Conservation (phyloP, 2,113 vertebrate species). For the Microcebus jonahi region DNA sequence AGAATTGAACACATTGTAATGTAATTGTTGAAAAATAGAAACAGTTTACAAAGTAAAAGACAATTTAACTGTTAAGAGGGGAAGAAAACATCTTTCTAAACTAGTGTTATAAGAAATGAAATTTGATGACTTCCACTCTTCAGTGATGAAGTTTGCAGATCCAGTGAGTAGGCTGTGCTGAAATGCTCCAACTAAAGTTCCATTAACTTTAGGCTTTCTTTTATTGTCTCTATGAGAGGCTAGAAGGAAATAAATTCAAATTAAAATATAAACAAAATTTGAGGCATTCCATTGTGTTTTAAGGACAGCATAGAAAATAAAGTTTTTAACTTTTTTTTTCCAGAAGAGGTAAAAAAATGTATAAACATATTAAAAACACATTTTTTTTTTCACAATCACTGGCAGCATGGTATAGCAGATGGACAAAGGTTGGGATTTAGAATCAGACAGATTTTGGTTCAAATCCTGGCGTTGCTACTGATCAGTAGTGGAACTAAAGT, state of each 20-base stretch:
- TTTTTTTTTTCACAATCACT: not conserved
- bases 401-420: not conserved
- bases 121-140: slow-evolving; percentile 60
- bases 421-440: not conserved
- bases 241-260: not conserved
- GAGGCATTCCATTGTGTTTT: not conserved
- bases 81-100: slow-evolving; percentile 64
- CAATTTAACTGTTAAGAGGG: slow-evolving; percentile 66
- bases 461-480: not conserved
- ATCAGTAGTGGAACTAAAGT: not conserved
- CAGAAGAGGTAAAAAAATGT: not conserved
- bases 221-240: not conserved
- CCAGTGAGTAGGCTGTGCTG: not conserved
- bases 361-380: not conserved
- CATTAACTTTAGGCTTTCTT: not conserved
- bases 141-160: not conserved
- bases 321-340: not conserved
- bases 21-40: slow-evolving; percentile 77
- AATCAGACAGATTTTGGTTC: not conserved
- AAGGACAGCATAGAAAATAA: not conserved
- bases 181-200: not conserved
- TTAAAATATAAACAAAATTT: not conserved
- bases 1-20: slow-evolving; percentile 73
- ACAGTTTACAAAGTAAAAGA: slow-evolving; percentile 74
- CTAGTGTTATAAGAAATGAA: slow-evolving; percentile 68